Base-by-base conservation (phyloP, 92 coral and sea anemone species). In the Porites divaricata region DNA sequence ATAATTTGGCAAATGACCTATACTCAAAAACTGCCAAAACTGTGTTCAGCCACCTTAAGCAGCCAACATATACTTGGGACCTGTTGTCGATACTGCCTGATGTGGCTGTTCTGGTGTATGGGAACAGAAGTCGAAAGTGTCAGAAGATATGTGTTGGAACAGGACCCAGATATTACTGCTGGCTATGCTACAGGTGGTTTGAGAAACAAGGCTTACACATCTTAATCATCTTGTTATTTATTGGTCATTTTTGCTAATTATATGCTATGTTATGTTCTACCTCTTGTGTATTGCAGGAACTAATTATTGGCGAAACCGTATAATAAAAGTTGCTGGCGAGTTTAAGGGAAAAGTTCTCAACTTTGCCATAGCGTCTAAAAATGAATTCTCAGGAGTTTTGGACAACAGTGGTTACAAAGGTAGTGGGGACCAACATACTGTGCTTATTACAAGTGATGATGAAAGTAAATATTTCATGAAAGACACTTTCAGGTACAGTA, bases 291-390 rank as follows among this genome's bases (percentile, higher is more conserved):
- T 63, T 67, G 19, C 25, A 96, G 99, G 99, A 4, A 90, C 98
- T 54, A 92, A 87, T 85, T 96, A 96, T 81, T 96, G 99, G 99
- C 94, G 99, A 26, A 96, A 96, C 90, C 89, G 99, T 83, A 89
- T 96, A 14, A 25, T 96, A 59, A 96, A 96, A 74, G 96, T 87
- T 70, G 93, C 98, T 70, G 81, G 68, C 53, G 84, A 77, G 24
- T 90, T 90, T 67, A 79, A 87, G 35, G 85, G 83, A 58, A 94
- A 91, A 74, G 98, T 83, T 12, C 83, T 96, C 88, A 94, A 81
- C 91, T 96, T 86, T 89, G 99, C 96, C 16, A 92, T 96, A 79
- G 96, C 99, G 4, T 53, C 86, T 35, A 69, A 74, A 10, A 12
- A 9, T 0, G 96, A 92, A 2, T 94, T 86, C 70, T 0, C 21